phyloP scores from a whole-genome alignment of 2,888 invertebrate genomes.

The Chloromyia formosa region DNA sequence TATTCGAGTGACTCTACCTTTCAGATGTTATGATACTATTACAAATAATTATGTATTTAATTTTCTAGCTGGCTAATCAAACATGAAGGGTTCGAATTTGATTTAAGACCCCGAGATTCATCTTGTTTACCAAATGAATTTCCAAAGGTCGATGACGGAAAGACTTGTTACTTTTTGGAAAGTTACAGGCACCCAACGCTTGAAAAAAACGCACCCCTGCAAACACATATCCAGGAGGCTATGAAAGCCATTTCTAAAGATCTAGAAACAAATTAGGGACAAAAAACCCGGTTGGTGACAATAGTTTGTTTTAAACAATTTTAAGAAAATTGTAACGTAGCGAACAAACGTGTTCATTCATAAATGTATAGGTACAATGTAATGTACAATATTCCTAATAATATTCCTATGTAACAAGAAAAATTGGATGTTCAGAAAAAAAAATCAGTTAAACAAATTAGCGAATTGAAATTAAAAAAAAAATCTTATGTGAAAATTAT shows the following conservation, averaged over 20 bases:
- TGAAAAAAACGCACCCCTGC: constrained; percentile 67
- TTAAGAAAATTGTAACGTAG: no score
- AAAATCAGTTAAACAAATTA: no score
- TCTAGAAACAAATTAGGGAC: constrained; percentile 26
- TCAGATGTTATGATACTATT: no score
- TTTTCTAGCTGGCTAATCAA: constrained; percentile 75
- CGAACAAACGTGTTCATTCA: no score
- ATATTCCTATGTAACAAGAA: no score
- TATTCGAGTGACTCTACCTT: not conserved
- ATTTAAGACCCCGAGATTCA: constrained; percentile 78
- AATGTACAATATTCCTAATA: no score
- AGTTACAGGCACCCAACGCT: constrained; percentile 79
- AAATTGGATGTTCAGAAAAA: no score
- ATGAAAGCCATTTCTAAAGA: constrained; percentile 57
- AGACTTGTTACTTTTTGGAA: constrained; percentile 87
- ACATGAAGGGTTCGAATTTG: constrained; percentile 75
- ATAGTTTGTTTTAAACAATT: no score
- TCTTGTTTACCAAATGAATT: constrained; percentile 86
- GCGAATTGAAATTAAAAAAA: no score
- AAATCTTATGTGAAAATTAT: no score
- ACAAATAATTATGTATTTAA: not conserved
- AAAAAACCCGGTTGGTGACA: no score
- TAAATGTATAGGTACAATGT: no score
- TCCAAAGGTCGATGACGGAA: constrained; percentile 74
- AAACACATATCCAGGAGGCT: constrained; percentile 61